Percentiles rank a stretch among this genome's conserved stretches.
These are phyloP conservation scores for Saturnia pavonia DNA, from an alignment of 2,888 invertebrate species.

Conservation along the genomic window DNA sequence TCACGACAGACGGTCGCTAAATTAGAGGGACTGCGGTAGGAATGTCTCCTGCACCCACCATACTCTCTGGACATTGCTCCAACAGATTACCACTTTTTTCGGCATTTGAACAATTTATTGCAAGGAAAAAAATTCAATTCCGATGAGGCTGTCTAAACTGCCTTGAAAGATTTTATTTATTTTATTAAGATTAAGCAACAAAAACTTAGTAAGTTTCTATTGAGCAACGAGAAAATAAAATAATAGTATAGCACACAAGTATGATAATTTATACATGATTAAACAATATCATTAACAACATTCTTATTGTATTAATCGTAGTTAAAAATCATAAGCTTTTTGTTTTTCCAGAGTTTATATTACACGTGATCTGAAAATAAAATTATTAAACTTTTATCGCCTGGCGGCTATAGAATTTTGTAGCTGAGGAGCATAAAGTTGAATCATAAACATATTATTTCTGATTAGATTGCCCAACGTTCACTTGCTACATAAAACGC, in stretches of 20 bases:
- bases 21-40: no score
- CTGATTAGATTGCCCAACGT: conserved; percentile 54
- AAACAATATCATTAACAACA: not conserved
- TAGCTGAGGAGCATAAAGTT: conserved; percentile 61
- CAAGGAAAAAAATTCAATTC: no score
- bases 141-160: no score
- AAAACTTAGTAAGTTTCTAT: not conserved
- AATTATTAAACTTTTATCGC: conserved; percentile 34
- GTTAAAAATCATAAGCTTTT: not conserved
- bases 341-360: conserved; percentile 1
- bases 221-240: not conserved
- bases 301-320: not conserved
- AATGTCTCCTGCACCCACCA: no score
- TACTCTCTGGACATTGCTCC: no score
- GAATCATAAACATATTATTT: conserved; percentile 67
- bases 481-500: conserved; percentile 37
- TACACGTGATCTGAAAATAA: not conserved
- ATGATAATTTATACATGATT: not conserved
- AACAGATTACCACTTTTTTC: no score
- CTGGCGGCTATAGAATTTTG: conserved; percentile 54
- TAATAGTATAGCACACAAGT: not conserved
- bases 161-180: no score
- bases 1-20: no score
- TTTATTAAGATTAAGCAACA: no score
- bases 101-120: no score